phyloP scores from a whole-genome alignment of 2,113 vertebrate genomes.

The Chitala chitala region DNA sequence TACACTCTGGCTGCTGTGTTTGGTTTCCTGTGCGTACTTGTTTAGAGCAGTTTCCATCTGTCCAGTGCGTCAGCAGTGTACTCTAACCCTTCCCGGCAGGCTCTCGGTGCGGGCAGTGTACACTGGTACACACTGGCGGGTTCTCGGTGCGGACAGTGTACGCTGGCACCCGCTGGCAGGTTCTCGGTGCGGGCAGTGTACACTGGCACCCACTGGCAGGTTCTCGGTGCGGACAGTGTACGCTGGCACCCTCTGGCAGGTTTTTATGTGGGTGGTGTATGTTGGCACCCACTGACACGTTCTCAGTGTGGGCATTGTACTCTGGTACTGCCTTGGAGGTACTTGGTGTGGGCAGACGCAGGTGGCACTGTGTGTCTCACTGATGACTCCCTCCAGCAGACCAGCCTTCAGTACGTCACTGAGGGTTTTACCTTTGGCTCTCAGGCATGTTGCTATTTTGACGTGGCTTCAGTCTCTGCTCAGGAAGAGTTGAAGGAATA shows the following conservation, averaged over 20 bases:
- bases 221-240: background rate
- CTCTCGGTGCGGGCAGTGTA: background rate
- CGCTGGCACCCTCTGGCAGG: too few species aligned
- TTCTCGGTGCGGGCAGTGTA: background rate
- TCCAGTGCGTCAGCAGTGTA: too few species aligned
- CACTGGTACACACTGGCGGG: too few species aligned
- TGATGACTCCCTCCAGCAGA: background rate
- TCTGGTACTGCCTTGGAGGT: too few species aligned
- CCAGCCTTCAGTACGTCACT: background rate
- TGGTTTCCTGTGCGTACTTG: background rate
- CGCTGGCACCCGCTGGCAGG: too few species aligned
- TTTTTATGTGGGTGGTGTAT: background rate
- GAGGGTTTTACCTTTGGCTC: background rate
- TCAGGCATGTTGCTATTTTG: too few species aligned
- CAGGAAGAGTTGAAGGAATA: background rate
- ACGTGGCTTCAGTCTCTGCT: too few species aligned
- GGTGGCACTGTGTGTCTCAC: background rate
- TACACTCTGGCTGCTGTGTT: background rate
- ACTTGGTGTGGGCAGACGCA: too few species aligned
- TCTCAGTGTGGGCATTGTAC: too few species aligned
- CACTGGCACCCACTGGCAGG: too few species aligned
- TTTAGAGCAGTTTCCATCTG: background rate
- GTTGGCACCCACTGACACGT: too few species aligned
- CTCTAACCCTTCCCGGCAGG: background rate
- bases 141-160: background rate